Conservation (phyloP, 2,113 vertebrate genomes). For the Catharus minimus region DNA sequence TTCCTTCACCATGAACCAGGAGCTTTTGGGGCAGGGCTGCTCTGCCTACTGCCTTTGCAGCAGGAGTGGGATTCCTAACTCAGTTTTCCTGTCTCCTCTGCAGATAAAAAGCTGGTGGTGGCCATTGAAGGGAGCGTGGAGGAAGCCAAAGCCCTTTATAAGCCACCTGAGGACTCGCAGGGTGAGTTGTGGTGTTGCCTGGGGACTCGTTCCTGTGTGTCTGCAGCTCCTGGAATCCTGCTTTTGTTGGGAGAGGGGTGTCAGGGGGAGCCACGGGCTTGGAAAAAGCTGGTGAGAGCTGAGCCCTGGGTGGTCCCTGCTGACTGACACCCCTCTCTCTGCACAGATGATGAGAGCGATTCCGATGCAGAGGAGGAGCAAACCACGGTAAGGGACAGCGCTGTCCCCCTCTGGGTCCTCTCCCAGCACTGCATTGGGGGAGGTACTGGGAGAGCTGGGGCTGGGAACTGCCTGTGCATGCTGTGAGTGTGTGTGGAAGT, state of each 20-base stretch:
- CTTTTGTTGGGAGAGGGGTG: neutral
- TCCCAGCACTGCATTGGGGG: rapidly evolving
- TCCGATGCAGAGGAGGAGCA: slow-evolving; percentile 96
- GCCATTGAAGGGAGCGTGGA: slow-evolving; percentile 93
- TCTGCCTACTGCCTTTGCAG: neutral
- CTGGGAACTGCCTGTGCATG: rapidly evolving
- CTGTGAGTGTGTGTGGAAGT: neutral
- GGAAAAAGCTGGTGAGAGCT: neutral
- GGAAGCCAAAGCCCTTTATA: slow-evolving; percentile 95
- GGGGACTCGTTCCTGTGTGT: neutral
- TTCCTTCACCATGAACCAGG: neutral
- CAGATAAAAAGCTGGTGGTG: slow-evolving; percentile 90
- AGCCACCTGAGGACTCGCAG: slow-evolving; percentile 94
- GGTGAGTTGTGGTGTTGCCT: slow-evolving; percentile 69
- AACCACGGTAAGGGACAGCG: slow-evolving; percentile 83
- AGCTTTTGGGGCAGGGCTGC: neutral
- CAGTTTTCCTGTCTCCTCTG: neutral
- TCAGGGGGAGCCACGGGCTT: neutral
- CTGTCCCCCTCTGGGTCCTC: neutral
- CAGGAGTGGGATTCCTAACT: neutral
- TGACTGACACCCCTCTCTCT: neutral
- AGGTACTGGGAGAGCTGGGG: neutral
- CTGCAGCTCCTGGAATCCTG: neutral
- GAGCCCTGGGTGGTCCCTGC: neutral
- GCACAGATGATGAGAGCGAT: slow-evolving; percentile 94